phyloP scores from a whole-genome alignment of 2,113 vertebrate species.

The Eptesicus fuscus region DNA sequence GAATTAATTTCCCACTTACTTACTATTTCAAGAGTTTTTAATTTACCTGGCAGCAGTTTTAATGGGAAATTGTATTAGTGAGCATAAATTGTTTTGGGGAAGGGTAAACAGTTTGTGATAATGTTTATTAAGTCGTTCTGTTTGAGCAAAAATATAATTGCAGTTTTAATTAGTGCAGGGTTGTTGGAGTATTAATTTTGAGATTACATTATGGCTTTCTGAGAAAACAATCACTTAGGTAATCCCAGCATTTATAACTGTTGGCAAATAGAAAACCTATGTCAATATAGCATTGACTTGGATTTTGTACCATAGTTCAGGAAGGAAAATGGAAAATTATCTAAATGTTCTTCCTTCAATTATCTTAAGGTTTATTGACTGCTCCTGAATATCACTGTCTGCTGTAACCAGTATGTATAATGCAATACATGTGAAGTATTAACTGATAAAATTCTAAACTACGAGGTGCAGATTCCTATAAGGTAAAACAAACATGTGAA shows the following conservation, averaged over 20 bases:
- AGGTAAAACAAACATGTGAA: not conserved
- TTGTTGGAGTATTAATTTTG: constrained; percentile 82
- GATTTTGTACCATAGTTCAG: not conserved
- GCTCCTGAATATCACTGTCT: not conserved
- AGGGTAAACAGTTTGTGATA: constrained; percentile 88
- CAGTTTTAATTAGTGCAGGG: constrained; percentile 86
- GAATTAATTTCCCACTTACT: constrained; percentile 92
- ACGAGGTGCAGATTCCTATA: not conserved
- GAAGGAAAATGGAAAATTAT: not conserved
- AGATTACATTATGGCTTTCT: constrained; percentile 83
- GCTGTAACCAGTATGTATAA: not conserved
- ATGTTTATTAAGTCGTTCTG: constrained; percentile 88
- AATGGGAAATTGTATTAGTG: constrained; percentile 89
- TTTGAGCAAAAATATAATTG: constrained; percentile 87
- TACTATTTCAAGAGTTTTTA: constrained; percentile 91
- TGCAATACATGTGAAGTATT: not conserved
- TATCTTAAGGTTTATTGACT: not conserved
- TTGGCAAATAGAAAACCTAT: constrained; percentile 56
- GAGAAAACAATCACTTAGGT: constrained; percentile 78
- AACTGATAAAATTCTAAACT: constrained; percentile 15
- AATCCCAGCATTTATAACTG: constrained; percentile 78
- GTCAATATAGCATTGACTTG: constrained; percentile 13
- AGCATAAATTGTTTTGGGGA: constrained; percentile 87
- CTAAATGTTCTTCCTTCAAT: not conserved
- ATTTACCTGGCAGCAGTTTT: constrained; percentile 91